Conservation (phyloP, 2,113 vertebrate species). For the Silurus asotus region DNA sequence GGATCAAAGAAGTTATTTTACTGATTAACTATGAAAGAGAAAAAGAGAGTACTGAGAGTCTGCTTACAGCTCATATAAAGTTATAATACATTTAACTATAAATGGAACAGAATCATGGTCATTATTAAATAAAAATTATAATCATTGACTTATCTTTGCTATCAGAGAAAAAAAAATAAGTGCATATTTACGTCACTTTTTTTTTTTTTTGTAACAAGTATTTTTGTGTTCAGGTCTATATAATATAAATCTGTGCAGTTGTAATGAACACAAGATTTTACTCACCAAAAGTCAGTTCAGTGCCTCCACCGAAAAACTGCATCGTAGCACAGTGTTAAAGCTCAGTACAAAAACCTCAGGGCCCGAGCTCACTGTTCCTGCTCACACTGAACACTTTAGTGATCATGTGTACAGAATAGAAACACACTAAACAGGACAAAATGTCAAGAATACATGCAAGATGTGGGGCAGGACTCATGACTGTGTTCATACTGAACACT, state of each 20-base stretch:
- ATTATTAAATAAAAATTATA: background rate
- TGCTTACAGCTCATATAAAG: background rate
- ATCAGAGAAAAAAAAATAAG: background rate
- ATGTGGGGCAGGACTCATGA: background rate
- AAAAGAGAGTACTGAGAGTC: background rate
- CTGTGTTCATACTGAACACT: background rate
- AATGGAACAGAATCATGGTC: background rate
- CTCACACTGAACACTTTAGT: slow-evolving; percentile 20
- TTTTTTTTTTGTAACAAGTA: background rate
- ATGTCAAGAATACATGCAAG: background rate
- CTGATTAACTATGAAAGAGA: background rate
- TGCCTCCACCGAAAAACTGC: slow-evolving; percentile 9
- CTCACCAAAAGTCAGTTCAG: slow-evolving; percentile 15
- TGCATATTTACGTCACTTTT: background rate
- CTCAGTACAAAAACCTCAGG: slow-evolving; percentile 40
- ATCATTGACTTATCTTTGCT: too few relatives aligned
- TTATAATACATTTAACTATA: background rate
- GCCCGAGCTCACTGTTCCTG: slow-evolving; percentile 4
- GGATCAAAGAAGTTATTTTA: background rate
- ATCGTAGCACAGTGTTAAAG: background rate
- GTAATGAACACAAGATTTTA: background rate
- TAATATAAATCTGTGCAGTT: background rate
- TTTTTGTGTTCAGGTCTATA: background rate
- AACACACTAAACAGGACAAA: slow-evolving; percentile 5
- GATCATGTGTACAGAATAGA: background rate